A percentile compares a stretch with the other conserved stretches of the same genome.
These are phyloP conservation scores for Chrysopilus asiliformis DNA, from an alignment of 2,888 invertebrate species.

Conservation along the genomic window DNA sequence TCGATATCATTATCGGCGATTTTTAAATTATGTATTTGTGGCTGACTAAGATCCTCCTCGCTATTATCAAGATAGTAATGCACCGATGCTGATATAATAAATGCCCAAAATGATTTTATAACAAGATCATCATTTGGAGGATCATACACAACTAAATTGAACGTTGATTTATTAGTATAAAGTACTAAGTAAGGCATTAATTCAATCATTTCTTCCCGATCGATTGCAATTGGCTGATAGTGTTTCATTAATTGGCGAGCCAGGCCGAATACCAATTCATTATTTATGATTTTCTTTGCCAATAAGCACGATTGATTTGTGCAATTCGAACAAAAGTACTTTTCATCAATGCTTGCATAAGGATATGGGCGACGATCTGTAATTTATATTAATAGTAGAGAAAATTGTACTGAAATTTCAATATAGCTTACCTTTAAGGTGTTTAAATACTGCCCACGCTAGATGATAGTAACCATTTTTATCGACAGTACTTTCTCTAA, in stretches of 20 bases:
- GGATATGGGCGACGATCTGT: conserved; percentile 29
- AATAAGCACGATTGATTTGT: conserved; percentile 28
- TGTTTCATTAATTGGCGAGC: conserved; percentile 30
- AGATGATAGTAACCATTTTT: conserved; percentile 25
- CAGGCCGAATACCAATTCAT: conserved; percentile 30
- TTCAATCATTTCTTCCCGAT: conserved; percentile 28
- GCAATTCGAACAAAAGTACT: conserved; percentile 31
- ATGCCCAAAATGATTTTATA: conserved; percentile 33
- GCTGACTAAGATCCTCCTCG: conserved; percentile 15
- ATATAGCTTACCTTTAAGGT: conserved; percentile 23
- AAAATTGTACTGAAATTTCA: not conserved
- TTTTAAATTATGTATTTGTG: conserved; percentile 26
- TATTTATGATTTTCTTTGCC: conserved; percentile 33
- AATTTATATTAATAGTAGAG: conserved; percentile 6
- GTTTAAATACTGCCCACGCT: conserved; percentile 35
- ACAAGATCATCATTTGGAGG: conserved; percentile 26
- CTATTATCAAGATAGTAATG: conserved; percentile 21
- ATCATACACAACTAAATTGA: conserved; percentile 24
- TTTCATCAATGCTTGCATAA: conserved; percentile 24
- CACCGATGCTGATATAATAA: conserved; percentile 31
- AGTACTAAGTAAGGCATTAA: conserved; percentile 31
- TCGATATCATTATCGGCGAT: conserved; percentile 28
- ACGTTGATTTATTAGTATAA: conserved; percentile 30
- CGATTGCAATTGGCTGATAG: conserved; percentile 32
- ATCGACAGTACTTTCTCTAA: not conserved